A percentile compares a stretch with the other conserved stretches of the same genome.
Conservation (phyloP, 2,797 vertebrate species). For the Trematomus bernacchii region DNA sequence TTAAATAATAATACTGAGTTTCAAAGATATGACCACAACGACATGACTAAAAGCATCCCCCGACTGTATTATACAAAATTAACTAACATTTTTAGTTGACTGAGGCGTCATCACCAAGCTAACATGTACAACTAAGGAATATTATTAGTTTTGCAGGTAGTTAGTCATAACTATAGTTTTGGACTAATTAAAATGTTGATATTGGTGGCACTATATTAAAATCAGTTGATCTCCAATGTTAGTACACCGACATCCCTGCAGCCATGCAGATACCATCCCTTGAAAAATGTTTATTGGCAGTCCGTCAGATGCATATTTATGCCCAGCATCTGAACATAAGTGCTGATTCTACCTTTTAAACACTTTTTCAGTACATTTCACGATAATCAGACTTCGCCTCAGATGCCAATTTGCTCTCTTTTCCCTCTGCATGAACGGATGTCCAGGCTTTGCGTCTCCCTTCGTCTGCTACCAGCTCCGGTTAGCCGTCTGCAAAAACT, state of each 20-base stretch:
- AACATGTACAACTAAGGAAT: neutral
- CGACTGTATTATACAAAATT: too few species aligned
- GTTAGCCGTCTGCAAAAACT: conserved; percentile 49
- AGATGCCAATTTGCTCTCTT: conserved; percentile 14
- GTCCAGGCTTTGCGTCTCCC: conserved; percentile 35
- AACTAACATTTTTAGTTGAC: too few species aligned
- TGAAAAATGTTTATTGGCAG: neutral
- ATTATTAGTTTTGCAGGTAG: neutral
- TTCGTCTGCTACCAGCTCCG: conserved; percentile 23
- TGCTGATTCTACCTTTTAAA: neutral
- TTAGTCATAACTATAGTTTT: neutral
- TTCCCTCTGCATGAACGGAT: conserved; percentile 28
- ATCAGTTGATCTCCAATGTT: too few species aligned
- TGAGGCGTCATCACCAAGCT: too few species aligned
- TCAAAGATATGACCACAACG: too few species aligned
- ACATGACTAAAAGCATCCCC: too few species aligned
- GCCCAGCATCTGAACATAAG: neutral
- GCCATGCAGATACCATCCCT: neutral
- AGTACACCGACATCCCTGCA: neutral
- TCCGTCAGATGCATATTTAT: neutral
- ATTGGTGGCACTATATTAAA: neutral
- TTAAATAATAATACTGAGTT: too few species aligned
- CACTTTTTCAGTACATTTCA: neutral
- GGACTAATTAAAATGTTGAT: neutral
- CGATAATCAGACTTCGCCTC: neutral